Percentiles rank a stretch among this genome's conserved stretches.
These are phyloP conservation scores for Coenobita brevimanus DNA, from an alignment of 1,140 invertebrate genomes.

Conservation along the genomic window DNA sequence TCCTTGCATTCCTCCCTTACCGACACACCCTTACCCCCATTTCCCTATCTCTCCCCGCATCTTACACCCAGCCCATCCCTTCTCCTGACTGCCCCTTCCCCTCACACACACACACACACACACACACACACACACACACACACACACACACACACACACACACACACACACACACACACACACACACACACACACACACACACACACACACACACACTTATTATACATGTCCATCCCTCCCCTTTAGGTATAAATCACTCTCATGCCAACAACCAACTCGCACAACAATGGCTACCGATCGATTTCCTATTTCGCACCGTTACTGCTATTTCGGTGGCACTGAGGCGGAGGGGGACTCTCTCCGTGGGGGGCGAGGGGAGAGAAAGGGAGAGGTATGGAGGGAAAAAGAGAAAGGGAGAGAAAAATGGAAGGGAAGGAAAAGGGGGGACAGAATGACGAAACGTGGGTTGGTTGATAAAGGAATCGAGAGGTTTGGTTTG, in stretches of 20 bases:
- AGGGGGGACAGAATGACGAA: not conserved
- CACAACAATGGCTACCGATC: constrained; percentile 44
- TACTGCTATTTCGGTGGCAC: constrained; percentile 52
- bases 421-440: not conserved
- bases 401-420: not conserved
- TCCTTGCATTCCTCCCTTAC: no score
- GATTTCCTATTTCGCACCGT: constrained; percentile 60
- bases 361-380: not conserved
- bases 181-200: not conserved
- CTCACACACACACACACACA: no score
- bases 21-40: no score
- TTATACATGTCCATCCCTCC: constrained; percentile 24
- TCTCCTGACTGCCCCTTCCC: no score
- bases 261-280: constrained; percentile 49
- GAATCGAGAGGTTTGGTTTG: not conserved
- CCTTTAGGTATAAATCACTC: constrained; percentile 37
- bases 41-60: no score
- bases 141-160: no score
- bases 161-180: no score
- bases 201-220: constrained; percentile 9
- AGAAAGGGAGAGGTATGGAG: not conserved
- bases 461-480: not conserved
- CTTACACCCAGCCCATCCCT: no score
- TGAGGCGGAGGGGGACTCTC: constrained; percentile 10
- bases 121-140: no score